phyloP scores from a whole-genome alignment of 2,113 vertebrate genomes.

The Cettia cetti region DNA sequence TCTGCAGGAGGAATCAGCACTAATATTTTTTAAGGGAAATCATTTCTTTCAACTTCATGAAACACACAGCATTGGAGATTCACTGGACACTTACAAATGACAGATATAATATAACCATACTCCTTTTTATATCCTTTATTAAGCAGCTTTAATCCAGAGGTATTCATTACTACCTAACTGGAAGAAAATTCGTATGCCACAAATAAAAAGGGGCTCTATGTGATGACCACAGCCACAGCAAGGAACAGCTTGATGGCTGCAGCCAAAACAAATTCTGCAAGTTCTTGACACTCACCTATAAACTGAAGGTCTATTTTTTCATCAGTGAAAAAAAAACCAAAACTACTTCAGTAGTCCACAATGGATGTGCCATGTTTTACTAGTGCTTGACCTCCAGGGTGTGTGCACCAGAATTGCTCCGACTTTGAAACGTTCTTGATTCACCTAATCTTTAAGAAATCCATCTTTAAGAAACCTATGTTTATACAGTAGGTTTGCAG shows the following conservation, averaged over 20 bases:
- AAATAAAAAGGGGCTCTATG: not conserved
- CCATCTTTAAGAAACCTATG: too few relatives aligned
- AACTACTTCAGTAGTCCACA: not conserved
- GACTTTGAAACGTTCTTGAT: not conserved
- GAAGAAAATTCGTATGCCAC: not conserved
- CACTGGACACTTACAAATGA: slow-evolving; percentile 60
- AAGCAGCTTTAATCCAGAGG: slow-evolving; percentile 32
- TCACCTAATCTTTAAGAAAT: not conserved
- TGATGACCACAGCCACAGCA: not conserved
- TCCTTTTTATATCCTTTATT: slow-evolving; percentile 20
- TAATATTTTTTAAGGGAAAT: slow-evolving; percentile 66
- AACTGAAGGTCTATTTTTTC: not conserved
- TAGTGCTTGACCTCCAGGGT: not conserved
- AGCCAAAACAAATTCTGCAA: not conserved
- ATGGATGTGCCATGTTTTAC: not conserved
- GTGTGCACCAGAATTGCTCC: not conserved
- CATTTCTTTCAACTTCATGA: slow-evolving; percentile 58
- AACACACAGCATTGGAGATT: not conserved
- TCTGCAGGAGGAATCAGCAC: slow-evolving; percentile 38
- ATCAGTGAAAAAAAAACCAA: not conserved
- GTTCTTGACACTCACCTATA: not conserved
- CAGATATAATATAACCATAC: slow-evolving; percentile 12
- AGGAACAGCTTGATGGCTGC: not conserved
- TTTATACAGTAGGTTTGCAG: not conserved
- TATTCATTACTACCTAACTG: slow-evolving; percentile 24